These are phyloP conservation scores for Bombus affinis DNA, from an alignment of 1,140 invertebrate species.

Conservation along the genomic window DNA sequence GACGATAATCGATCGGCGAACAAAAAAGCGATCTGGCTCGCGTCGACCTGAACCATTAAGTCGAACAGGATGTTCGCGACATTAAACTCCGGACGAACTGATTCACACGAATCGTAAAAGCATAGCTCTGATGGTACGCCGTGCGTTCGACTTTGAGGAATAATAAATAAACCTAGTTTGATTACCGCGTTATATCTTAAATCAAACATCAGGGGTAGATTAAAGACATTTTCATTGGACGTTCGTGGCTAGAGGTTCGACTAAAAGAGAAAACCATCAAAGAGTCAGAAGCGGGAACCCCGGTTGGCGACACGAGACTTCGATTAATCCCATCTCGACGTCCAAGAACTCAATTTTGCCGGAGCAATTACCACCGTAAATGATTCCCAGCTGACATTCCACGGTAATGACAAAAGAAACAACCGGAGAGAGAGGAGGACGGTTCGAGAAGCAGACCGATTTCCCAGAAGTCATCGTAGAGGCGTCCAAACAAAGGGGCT, in stretches of 20 bases:
- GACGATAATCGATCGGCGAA: not conserved
- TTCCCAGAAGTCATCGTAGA: conserved; percentile 53
- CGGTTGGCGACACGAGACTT: conserved; percentile 34
- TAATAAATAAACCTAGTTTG: conserved; percentile 6
- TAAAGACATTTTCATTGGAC: not conserved
- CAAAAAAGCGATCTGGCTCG: not conserved
- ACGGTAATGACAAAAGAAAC: conserved; percentile 69
- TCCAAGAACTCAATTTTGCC: conserved; percentile 73
- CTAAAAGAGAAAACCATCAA: too few species aligned
- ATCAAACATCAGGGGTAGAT: not conserved
- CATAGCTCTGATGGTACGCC: not conserved
- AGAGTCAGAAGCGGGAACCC: not conserved
- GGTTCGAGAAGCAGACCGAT: conserved; percentile 31
- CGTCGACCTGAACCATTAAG: not conserved
- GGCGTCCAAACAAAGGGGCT: conserved; percentile 50
- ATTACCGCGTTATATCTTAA: too few species aligned
- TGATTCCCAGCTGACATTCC: conserved; percentile 71
- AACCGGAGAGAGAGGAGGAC: not conserved
- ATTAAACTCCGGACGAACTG: not conserved
- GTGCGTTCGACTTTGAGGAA: not conserved
- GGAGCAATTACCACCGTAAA: conserved; percentile 73
- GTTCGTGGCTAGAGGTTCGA: not conserved
- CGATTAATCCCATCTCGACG: conserved; percentile 69
- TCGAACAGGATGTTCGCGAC: conserved; percentile 4
- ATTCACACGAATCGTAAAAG: conserved; percentile 21